Evolutionary conservation across 2,888 invertebrate genomes (phyloP), one percentile per base, ranked within the genome.

Genomic region (Chrysodeixis includens): DNA sequence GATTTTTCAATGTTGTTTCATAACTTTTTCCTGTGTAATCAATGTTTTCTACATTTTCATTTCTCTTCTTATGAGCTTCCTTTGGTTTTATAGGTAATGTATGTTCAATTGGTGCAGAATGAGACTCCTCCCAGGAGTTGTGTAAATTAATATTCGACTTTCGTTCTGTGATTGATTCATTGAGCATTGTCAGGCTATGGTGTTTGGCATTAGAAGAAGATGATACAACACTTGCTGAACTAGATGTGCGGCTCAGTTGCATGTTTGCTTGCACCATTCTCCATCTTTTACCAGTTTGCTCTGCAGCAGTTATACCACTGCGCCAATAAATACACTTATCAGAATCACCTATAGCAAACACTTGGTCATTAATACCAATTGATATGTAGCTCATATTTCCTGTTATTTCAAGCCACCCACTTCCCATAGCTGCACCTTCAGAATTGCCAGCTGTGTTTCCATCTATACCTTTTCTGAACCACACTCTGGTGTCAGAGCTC

Each of bases 201-300:
- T 97, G 97, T 77, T 97, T 96, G 52, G 96, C 93, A 82, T 96
- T 96, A 1, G 96, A 96, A 26, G 95, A 93, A 44, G 96, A 96
- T 69, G 96, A 96, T 66, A 97, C 95, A 67, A 97, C 95, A 88
- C 97, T 98, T 58, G 97, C 97, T 75, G 96, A 97, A 88, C 98
- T 98, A 76, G 97, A 97, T 56, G 98, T 97, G 75, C 98, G 96
- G 88, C 98, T 98, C 53, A 98, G 95, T 92, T 98, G 98, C 92
- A 98, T 96, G 55, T 97, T 97, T 26, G 97, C 97, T 85, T 97
- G 97, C 20, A 98, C 95, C 76, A 96, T 95, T 72, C 97, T 96
- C 99, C 99, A 99, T 78, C 98, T 96, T 89, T 98, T 98, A 0
- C 99, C 99, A 18, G 98, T 98, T 72, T 97, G 95, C 92, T 98